Conservation (phyloP, 2,888 invertebrate genomes). For the Fabriciana adippe region DNA sequence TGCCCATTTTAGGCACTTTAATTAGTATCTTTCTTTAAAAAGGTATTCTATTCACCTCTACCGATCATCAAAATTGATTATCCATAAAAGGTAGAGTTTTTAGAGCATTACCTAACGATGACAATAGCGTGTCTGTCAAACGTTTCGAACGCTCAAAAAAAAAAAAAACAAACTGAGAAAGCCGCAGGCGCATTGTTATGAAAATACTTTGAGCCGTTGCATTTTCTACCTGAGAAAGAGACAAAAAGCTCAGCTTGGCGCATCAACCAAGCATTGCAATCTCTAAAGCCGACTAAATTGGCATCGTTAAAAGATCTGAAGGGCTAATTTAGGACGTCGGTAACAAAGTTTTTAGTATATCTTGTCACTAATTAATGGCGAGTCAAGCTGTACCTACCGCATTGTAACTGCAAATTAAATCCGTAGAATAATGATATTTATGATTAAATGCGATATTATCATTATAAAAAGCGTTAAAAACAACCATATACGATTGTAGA, state of each 20-base stretch:
- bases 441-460: no score
- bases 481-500: constrained; percentile 1
- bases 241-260: constrained; percentile 76
- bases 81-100: constrained; percentile 71
- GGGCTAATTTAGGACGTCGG: constrained; percentile 70
- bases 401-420: constrained; percentile 28
- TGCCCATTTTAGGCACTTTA: constrained; percentile 45
- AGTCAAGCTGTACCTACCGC: constrained; percentile 46
- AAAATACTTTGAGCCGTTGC: constrained; percentile 76
- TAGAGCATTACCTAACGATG: constrained; percentile 75
- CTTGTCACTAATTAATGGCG: constrained; percentile 49
- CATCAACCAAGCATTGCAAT: constrained; percentile 66
- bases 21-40: constrained; percentile 63
- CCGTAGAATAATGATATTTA: background rate
- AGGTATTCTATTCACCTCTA: constrained; percentile 56
- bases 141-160: constrained; percentile 72
- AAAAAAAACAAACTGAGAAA: constrained; percentile 73
- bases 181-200: constrained; percentile 80
- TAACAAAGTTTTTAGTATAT: constrained; percentile 67
- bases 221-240: constrained; percentile 73
- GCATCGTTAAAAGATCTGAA: constrained; percentile 69
- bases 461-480: background rate
- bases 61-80: constrained; percentile 71
- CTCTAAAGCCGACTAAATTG: constrained; percentile 69
- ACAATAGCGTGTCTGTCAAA: constrained; percentile 79